Percentiles rank a stretch among this genome's conserved stretches.
Conservation (phyloP, 2,113 vertebrate genomes). For the Andinoacara biseriatus region DNA sequence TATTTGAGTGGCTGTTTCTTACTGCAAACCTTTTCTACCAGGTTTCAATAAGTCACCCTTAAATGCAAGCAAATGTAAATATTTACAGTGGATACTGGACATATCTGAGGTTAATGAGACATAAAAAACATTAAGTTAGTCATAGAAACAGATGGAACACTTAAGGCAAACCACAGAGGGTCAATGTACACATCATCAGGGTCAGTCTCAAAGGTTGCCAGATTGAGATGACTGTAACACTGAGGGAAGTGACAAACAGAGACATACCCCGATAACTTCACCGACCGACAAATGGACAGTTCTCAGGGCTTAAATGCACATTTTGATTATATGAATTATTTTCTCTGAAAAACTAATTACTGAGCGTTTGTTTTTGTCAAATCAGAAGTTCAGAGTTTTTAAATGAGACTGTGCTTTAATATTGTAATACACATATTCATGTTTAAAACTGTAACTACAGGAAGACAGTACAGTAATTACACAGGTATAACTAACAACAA, state of each 20-base stretch:
- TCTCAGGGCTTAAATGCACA: background rate
- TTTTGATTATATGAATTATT: background rate
- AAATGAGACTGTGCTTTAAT: background rate
- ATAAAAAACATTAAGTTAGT: background rate
- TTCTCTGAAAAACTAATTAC: background rate
- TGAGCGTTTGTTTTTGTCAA: background rate
- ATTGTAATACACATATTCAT: background rate
- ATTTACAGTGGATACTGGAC: constrained; percentile 2
- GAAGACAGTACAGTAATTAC: background rate
- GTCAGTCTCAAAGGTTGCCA: background rate
- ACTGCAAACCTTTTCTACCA: background rate
- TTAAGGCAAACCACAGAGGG: constrained; percentile 67
- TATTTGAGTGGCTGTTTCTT: background rate
- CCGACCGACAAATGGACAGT: background rate
- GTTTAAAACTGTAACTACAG: background rate
- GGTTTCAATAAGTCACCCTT: constrained; percentile 3
- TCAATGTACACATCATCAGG: constrained; percentile 17
- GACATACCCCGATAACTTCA: constrained; percentile 2
- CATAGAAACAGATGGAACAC: constrained; percentile 17
- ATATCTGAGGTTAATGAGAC: background rate
- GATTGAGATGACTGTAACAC: constrained; percentile 26
- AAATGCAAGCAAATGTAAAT: constrained; percentile 12
- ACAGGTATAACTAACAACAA: background rate
- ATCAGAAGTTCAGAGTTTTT: fast-evolving
- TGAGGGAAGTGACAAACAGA: constrained; percentile 23